Evolutionary conservation across 2,888 invertebrate genomes (phyloP).

Genomic region (Macaria liturata): DNA sequence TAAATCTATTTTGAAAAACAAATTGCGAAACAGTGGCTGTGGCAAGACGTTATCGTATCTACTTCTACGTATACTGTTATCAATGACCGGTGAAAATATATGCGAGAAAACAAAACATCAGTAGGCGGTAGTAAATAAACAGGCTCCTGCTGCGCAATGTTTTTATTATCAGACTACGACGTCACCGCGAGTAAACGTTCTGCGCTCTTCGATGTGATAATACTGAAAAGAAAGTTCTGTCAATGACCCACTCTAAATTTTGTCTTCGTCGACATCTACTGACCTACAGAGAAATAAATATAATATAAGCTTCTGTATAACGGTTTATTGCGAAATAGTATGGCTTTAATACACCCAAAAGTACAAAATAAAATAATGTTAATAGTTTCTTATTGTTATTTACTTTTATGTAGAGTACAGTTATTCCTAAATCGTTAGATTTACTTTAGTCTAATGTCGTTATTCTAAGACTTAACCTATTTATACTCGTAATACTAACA

Average conservation of each 20-base stretch:
- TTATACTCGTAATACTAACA: constrained; percentile 35
- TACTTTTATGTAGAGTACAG: constrained; percentile 2
- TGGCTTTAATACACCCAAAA: constrained; percentile 41
- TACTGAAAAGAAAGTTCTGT: constrained; percentile 6
- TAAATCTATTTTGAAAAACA: constrained; percentile 12
- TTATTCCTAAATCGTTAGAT: constrained; percentile 26
- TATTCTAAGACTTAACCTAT: constrained; percentile 17
- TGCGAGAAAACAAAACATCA: constrained; percentile 16
- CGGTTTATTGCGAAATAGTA: constrained; percentile 40
- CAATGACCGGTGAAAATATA: constrained; percentile 17
- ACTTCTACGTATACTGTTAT: constrained; percentile 9
- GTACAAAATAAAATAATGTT: constrained; percentile 45
- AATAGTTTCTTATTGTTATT: constrained; percentile 4
- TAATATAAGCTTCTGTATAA: constrained; percentile 19
- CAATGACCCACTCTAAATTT: constrained; percentile 9
- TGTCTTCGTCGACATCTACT: background rate
- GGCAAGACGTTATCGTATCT: background rate
- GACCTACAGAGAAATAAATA: constrained; percentile 4
- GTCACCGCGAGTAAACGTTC: constrained; percentile 17
- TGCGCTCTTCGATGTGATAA: constrained; percentile 10
- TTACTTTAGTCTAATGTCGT: constrained; percentile 41
- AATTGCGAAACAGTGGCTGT: constrained; percentile 2
- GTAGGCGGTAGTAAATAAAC: constrained; percentile 23
- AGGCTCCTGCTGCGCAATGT: constrained; percentile 25
- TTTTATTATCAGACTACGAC: constrained; percentile 21